Conservation (phyloP, 2,888 invertebrate species). For the Chrysodeixis includens region DNA sequence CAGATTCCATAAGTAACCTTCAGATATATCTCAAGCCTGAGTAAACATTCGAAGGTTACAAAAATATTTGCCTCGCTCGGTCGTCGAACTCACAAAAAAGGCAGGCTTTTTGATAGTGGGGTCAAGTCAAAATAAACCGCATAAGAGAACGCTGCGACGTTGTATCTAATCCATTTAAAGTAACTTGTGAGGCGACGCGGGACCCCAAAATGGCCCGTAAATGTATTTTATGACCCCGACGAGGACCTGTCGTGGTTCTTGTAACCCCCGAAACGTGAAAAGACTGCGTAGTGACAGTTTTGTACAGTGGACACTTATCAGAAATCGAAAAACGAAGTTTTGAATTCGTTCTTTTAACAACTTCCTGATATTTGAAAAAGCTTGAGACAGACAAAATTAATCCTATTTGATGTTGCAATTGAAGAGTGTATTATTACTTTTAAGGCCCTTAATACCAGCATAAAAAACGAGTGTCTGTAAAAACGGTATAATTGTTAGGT, state of each 20-base stretch:
- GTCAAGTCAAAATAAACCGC: not conserved
- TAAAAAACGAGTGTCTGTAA: not conserved
- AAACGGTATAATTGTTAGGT: slow-evolving; percentile 25
- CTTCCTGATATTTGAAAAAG: too few species aligned
- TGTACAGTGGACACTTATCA: not conserved
- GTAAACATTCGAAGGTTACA: not conserved
- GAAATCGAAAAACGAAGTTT: not conserved
- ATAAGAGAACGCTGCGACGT: not conserved
- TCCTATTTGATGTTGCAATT: too few species aligned
- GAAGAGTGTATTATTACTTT: not conserved
- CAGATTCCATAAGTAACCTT: not conserved
- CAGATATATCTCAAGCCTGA: not conserved
- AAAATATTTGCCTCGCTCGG: not conserved
- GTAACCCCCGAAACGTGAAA: slow-evolving; percentile 3
- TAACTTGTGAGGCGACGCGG: not conserved
- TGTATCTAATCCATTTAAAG: slow-evolving; percentile 3
- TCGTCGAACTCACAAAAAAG: not conserved
- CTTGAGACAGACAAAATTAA: too few species aligned
- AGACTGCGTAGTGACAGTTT: not conserved
- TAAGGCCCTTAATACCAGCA: not conserved
- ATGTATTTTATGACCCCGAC: slow-evolving; percentile 6
- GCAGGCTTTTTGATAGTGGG: not conserved
- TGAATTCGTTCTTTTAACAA: not conserved
- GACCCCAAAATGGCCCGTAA: slow-evolving; percentile 6
- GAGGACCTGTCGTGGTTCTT: slow-evolving; percentile 2